Base-by-base conservation (phyloP, 2,888 invertebrate genomes). In the Drymonia ruficornis region DNA sequence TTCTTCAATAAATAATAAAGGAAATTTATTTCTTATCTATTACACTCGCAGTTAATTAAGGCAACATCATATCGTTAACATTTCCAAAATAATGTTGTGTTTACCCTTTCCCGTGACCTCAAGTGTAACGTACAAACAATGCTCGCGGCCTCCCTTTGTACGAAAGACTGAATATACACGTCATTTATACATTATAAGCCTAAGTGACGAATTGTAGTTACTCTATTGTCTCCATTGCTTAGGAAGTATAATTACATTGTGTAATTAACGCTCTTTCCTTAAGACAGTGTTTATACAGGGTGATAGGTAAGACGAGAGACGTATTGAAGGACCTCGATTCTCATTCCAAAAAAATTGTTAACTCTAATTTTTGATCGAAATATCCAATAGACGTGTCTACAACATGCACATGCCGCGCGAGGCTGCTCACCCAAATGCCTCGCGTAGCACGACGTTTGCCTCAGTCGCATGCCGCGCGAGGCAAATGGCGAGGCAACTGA, bases 171-270 rank as follows among this genome's bases (percentile, higher is more conserved):
- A 75, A 62, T 61, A 67, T 68, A 67, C 72, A 76, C 73, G 71
- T 75, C 65, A 77, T 71, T 69, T 69, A 66, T 65, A 73, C 75
- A 74, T 77, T 76, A 77, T 66, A 75, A 70, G 65, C 76, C 57
- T 70, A 61, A 71, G 65, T 72, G 70, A 72, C 67, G 68, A 64
- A 71, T 72, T 68, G 47, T 69, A 61, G 54, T 52, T 51, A 13
- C 11, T 48, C 50, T 58, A 61, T 65, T 74, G 59, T 73, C 59
- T 28, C 49, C 51, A 53, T 56, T 47, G 49, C 58, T 59, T 60
- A 23, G 49, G n/a, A 45, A 53, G 52, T 61, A 19, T 55, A 50
- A 56, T 56, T 55, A 42, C 28, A 45, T 23, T 45, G 28, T 28
- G 1, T 28, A 28, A 23, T 45, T 23, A n/a, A 23, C n/a, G 45